Base-by-base conservation (phyloP, 2,888 invertebrate genomes). In the Eudasyphora cyanicolor region DNA sequence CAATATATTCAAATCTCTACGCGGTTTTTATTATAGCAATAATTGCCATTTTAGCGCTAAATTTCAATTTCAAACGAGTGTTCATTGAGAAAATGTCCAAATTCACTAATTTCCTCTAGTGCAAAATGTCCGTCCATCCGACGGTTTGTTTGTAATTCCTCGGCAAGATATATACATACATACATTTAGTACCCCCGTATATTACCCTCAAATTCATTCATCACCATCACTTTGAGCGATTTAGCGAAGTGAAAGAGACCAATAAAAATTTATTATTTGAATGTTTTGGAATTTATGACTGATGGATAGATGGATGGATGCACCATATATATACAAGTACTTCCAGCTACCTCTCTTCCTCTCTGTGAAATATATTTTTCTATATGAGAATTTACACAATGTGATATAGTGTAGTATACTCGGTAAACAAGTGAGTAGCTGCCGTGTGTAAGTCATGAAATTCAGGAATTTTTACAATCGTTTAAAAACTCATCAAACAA, bases 401-500 rank as follows among this genome's bases (percentile, higher is more conserved):
- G n/a, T n/a, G n/a, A n/a, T n/a, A n/a, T n/a, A n/a, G n/a, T 57
- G 54, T 57, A 49, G n/a, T 17, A 45, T 69, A n/a, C n/a, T n/a
- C n/a, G n/a, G 51, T 74, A 69, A 64, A 54, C 69, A 60, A 24
- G 69, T 69, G 49, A 57, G 32, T 51, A 14, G 21, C 8, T 4
- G 49, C 4, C 62, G 69, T 49, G 17, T 69, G 12, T 69, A 24
- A 71, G 45, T 62, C 70, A 70, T 57, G 38, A 38, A 51, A 74
- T 73, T 67, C 71, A 76, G 64, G 17, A 73, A 82, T 84, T 90
- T 90, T 90, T 90, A 90, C 90, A 89, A 91, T 89, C 91, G 90
- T 91, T 91, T 91, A 91, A 91, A 91, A 91, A 90, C 89, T 89
- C 91, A 90, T 91, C 90, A 91, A 91, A 91, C n/a, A 89, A 62